phyloP scores from a whole-genome alignment of 2,113 vertebrate genomes.

The Cercocebus atys region DNA sequence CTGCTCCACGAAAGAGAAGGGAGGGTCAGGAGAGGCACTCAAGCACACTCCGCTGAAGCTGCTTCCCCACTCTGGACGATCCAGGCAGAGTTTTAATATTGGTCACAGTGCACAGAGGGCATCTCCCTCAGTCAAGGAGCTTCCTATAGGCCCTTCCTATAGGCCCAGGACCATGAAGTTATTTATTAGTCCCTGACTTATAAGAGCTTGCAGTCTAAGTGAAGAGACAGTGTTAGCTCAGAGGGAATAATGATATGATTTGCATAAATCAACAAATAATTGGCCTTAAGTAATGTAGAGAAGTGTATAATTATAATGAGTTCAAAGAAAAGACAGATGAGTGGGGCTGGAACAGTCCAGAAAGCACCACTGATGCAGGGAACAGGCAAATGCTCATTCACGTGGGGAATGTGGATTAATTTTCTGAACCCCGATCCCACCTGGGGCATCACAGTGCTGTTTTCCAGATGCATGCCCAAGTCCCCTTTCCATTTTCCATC shows the following conservation, averaged over 20 bases:
- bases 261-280: not conserved
- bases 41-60: not conserved
- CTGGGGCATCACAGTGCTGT: not conserved
- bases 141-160: not conserved
- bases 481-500: not conserved
- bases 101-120: not conserved
- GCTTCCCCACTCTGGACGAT: not conserved
- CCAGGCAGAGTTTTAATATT: not conserved
- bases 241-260: not conserved
- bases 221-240: not conserved
- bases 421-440: constrained; percentile 11
- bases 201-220: not conserved
- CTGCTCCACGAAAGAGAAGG: not conserved
- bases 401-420: not conserved
- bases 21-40: not conserved
- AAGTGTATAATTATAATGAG: constrained; percentile 19
- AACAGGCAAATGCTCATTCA: not conserved
- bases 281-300: not conserved
- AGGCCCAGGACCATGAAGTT: not conserved
- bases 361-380: not conserved
- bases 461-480: not conserved
- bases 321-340: not conserved
- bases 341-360: not conserved
- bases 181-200: not conserved
- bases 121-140: not conserved